Percentiles rank a stretch among this genome's conserved stretches.
Evolutionary conservation across 1,140 invertebrate species (phyloP).

Genomic region (Halesus radiatus): DNA sequence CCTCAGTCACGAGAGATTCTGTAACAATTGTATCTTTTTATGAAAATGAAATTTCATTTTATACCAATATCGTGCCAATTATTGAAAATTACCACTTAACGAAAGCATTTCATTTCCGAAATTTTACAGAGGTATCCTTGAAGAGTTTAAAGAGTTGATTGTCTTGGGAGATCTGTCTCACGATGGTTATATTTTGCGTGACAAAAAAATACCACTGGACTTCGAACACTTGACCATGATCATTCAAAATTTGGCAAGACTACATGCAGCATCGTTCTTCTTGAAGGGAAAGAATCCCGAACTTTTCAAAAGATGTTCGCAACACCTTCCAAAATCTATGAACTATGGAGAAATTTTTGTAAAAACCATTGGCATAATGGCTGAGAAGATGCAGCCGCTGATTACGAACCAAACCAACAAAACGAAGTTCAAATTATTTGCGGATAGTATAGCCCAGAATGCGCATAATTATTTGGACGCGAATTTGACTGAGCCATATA

Average conservation of each 20-base stretch:
- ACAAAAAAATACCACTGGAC: slow-evolving; percentile 68
- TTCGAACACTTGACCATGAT: slow-evolving; percentile 65
- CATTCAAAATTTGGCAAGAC: slow-evolving; percentile 69
- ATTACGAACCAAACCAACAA: neutral
- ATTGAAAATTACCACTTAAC: neutral
- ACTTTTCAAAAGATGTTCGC: neutral
- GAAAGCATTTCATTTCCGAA: slow-evolving; percentile 14
- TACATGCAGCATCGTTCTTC: slow-evolving; percentile 65
- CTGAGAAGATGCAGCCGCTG: neutral
- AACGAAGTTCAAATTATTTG: neutral
- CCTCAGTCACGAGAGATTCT: neutral
- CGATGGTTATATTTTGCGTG: slow-evolving; percentile 69
- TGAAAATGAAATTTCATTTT: slow-evolving; percentile 8
- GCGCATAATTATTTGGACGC: neutral
- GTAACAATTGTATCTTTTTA: neutral
- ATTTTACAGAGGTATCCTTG: slow-evolving; percentile 29
- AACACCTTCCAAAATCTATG: slow-evolving; percentile 3
- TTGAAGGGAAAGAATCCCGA: slow-evolving; percentile 33
- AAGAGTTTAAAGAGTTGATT: slow-evolving; percentile 63
- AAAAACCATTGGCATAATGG: neutral
- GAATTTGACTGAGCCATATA: slow-evolving; percentile 6
- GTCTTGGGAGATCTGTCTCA: slow-evolving; percentile 71
- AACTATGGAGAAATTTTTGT: neutral
- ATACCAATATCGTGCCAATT: neutral
- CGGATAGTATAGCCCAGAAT: neutral